Evolutionary conservation across 2,888 invertebrate genomes (phyloP).

Genomic region (Dioctria linearis): DNA sequence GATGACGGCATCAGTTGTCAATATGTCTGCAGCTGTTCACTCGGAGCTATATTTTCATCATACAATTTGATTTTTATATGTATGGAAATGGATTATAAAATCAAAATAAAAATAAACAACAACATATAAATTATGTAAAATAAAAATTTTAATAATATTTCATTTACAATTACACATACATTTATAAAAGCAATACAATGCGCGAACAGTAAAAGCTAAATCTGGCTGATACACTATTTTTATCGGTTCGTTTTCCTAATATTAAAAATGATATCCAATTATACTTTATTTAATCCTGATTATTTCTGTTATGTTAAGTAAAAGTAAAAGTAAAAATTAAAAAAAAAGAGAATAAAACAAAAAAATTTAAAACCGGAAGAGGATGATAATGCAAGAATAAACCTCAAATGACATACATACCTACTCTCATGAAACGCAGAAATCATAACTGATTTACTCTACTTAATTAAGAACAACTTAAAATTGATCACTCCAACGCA

Average conservation of each 20-base stretch:
- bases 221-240: conserved; percentile 34
- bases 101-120: not conserved
- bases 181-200: conserved; percentile 50
- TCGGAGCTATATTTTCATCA: too few relatives aligned
- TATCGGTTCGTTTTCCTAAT: not conserved
- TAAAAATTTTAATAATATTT: conserved; percentile 50
- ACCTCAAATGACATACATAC: conserved; percentile 7
- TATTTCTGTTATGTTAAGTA: conserved; percentile 24
- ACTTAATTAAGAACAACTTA: not conserved
- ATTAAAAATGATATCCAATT: conserved; percentile 4
- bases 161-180: conserved; percentile 45
- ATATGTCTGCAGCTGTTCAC: too few relatives aligned
- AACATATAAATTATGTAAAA: conserved; percentile 36
- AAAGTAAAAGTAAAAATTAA: too few relatives aligned
- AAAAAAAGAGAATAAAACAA: not conserved
- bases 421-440: not conserved
- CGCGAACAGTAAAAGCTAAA: conserved; percentile 35
- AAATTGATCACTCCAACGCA: not conserved
- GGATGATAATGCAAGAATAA: conserved; percentile 8
- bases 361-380: not conserved
- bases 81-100: too few relatives aligned
- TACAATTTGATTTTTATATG: too few relatives aligned
- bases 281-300: conserved; percentile 30
- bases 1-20: too few relatives aligned
- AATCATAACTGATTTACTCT: conserved; percentile 12